Percentiles rank a stretch among this genome's conserved stretches.
phyloP scores from a whole-genome alignment of 2,888 invertebrate genomes.

The Criorhina ranunculi region DNA sequence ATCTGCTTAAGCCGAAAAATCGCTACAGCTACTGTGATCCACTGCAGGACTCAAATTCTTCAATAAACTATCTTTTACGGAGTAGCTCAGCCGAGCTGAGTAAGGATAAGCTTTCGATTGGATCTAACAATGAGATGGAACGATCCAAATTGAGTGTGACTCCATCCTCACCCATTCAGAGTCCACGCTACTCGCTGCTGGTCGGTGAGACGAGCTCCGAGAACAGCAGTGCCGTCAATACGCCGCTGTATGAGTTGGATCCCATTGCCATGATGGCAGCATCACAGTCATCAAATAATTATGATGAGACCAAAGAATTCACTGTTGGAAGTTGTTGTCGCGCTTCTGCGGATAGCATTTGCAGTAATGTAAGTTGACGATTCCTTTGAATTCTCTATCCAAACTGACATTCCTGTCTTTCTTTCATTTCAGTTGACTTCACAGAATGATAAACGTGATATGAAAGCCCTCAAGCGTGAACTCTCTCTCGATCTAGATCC shows the following conservation, averaged over 20 bases:
- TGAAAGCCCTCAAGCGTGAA: conserved; percentile 83
- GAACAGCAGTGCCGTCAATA: conserved; percentile 84
- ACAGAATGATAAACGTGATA: conserved; percentile 82
- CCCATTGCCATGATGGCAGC: conserved; percentile 80
- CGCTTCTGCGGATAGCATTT: conserved; percentile 82
- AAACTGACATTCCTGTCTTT: conserved; percentile 6
- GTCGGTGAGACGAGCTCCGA: conserved; percentile 84
- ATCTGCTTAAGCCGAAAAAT: conserved; percentile 79
- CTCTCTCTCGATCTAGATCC: conserved; percentile 83
- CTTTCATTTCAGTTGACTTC: conserved; percentile 77
- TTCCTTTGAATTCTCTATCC: not conserved
- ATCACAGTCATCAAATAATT: conserved; percentile 62
- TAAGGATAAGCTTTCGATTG: conserved; percentile 76
- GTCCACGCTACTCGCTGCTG: conserved; percentile 84
- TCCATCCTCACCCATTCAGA: conserved; percentile 83
- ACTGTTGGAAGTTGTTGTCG: conserved; percentile 79
- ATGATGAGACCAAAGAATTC: conserved; percentile 78
- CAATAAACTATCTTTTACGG: conserved; percentile 78
- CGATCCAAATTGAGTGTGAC: conserved; percentile 82
- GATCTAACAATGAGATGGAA: conserved; percentile 79
- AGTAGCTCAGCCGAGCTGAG: conserved; percentile 80
- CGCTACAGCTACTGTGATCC: conserved; percentile 81
- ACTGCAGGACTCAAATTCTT: conserved; percentile 65
- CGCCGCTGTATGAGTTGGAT: conserved; percentile 84
- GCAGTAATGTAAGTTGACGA: conserved; percentile 80